Evolutionary conservation across 2,797 vertebrate species (phyloP), one percentile per base, ranked within the genome.

Genomic region (Paramormyrops hopkinsi): DNA sequence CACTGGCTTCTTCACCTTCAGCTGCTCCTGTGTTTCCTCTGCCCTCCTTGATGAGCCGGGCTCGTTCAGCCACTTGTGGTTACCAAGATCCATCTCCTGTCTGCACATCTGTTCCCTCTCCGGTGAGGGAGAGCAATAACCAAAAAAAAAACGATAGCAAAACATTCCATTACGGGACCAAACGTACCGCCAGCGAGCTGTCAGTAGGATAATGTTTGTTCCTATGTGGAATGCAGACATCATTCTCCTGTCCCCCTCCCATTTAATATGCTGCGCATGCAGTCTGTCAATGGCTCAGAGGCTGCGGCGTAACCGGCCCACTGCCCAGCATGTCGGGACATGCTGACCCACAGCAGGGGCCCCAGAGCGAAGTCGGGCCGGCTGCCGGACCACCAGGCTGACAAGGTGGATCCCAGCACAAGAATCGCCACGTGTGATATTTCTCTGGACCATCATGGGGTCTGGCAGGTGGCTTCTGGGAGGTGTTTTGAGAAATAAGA

Each of bases 161-260:
- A 65, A 62, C 59, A 62, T 62, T 56, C 59, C n/a, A 25, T 22
- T 3, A 25, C 2, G 22, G 2, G 22, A 25, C 59, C 59, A 25
- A 65, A 25, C 2, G 2, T 62, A 3, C 59, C 22, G 59, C 9
- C 2, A 11, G 84, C 87, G 88, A 87, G 85, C 59, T 50, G 83
- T 88, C 88, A 88, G 73, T 4, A 12, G n/a, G 53, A 6, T 12
- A n/a, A 22, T 79, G 54, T 89, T 85, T 19, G 7, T 79, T 79
- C 37, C 69, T 41, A 37, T 46, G n/a, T 83, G 88, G 88, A 89
- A 89, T 85, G 88, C 79, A 37, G 88, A 44, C 54, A 41, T 86
- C 82, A 37, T 17, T 65, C 9, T 48, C 19, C 12, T 14, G 3
- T 3, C 19, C 1, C 50, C 79, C 56, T 8, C 22, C 17, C 88